These are phyloP conservation scores for Paramormyrops hopkinsi DNA, from an alignment of 2,797 vertebrate genomes.

Conservation along the genomic window DNA sequence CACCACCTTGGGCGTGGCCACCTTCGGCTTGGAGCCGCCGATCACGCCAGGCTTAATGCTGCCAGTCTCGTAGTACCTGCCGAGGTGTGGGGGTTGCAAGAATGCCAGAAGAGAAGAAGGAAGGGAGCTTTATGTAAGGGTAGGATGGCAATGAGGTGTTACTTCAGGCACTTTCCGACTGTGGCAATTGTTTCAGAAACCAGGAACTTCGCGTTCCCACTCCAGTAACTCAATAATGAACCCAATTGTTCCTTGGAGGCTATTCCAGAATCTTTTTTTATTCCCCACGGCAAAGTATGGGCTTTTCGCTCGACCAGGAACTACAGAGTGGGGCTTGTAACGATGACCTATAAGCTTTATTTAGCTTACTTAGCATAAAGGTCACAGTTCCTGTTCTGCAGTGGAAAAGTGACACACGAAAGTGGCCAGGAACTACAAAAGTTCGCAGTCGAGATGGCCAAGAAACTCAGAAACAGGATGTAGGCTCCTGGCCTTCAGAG, in stretches of 20 bases:
- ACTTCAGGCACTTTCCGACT: background rate
- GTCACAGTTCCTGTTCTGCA: background rate
- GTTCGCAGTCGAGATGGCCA: background rate
- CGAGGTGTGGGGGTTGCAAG: background rate
- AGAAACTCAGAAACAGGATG: background rate
- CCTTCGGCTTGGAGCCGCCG: conserved; percentile 85
- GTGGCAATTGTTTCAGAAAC: background rate
- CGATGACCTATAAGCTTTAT: background rate
- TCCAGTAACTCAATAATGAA: background rate
- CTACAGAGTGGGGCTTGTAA: background rate
- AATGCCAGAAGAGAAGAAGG: background rate
- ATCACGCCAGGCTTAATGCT: conserved; percentile 89
- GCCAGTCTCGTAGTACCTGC: conserved; percentile 86
- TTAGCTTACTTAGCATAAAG: background rate
- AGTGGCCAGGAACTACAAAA: background rate
- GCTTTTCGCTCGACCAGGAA: background rate
- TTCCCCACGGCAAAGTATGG: background rate
- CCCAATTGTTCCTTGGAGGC: background rate
- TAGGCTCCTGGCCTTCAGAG: background rate
- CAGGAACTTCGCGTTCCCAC: background rate
- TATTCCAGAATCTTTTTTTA: background rate
- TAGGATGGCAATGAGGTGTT: background rate
- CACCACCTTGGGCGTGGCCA: conserved; percentile 85
- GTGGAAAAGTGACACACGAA: background rate
- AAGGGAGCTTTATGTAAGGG: background rate